These are phyloP conservation scores for Pinctada fucata DNA, from an alignment of 2,888 invertebrate genomes.

Conservation along the genomic window DNA sequence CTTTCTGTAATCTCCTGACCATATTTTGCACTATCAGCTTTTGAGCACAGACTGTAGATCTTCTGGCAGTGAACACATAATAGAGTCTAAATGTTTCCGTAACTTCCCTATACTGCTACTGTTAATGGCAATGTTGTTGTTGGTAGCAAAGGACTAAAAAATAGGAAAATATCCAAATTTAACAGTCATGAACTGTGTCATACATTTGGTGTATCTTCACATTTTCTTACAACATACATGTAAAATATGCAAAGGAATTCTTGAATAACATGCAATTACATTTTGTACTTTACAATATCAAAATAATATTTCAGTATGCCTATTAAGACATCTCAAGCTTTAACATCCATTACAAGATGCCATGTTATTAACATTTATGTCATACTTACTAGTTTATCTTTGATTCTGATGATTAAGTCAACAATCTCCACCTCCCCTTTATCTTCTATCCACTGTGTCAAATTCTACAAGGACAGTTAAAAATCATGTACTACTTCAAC, in stretches of 20 bases:
- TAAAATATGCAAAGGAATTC: too few relatives aligned
- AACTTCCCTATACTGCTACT: constrained; percentile 80
- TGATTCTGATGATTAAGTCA: constrained; percentile 95
- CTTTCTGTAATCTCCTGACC: too few relatives aligned
- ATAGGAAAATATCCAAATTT: constrained; percentile 9
- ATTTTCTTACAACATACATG: too few relatives aligned
- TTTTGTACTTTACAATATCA: too few relatives aligned
- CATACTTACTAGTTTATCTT: constrained; percentile 88
- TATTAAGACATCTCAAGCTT: too few relatives aligned
- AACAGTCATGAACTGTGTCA: too few relatives aligned
- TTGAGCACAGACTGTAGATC: constrained; percentile 89
- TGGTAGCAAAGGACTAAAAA: constrained; percentile 67
- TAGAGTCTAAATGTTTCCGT: constrained; percentile 85
- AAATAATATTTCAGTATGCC: too few relatives aligned
- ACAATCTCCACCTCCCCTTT: constrained; percentile 98
- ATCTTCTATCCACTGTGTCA: constrained; percentile 92
- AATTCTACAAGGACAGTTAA: constrained; percentile 81
- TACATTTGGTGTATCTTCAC: too few relatives aligned
- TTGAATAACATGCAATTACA: too few relatives aligned
- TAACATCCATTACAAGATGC: too few relatives aligned
- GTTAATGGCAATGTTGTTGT: constrained; percentile 80
- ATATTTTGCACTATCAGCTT: constrained; percentile 52
- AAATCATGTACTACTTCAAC: not conserved
- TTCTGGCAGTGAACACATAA: constrained; percentile 89
- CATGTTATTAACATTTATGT: too few relatives aligned